These are phyloP conservation scores for Machaerirhynchus nigripectus DNA, from an alignment of 2,113 vertebrate genomes.

Conservation along the genomic window DNA sequence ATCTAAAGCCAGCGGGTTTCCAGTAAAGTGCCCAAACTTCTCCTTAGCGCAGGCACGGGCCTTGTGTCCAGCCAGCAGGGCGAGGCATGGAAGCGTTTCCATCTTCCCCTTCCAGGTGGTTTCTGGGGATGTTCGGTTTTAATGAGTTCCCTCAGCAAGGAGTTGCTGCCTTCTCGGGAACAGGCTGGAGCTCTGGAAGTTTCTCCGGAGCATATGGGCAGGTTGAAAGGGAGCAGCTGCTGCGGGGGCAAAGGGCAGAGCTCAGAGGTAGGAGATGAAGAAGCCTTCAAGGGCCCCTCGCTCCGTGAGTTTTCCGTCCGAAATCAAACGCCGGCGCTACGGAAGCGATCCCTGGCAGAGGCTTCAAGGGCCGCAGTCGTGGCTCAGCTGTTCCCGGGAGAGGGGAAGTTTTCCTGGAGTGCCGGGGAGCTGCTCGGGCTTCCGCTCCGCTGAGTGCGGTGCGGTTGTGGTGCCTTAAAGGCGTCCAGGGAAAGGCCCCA, in stretches of 20 bases:
- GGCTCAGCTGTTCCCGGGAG: neutral
- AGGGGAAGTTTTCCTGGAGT: neutral
- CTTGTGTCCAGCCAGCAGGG: neutral
- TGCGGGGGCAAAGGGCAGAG: neutral
- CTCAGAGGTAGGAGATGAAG: neutral
- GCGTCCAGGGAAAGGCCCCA: neutral
- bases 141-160: neutral
- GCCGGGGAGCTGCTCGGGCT: neutral
- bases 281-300: neutral
- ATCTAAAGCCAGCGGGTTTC: neutral
- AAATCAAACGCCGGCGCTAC: neutral
- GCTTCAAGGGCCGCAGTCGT: neutral
- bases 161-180: neutral
- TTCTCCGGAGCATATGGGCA: neutral
- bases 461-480: rapidly evolving
- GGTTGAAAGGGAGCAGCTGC: neutral
- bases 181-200: neutral
- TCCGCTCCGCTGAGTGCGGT: neutral
- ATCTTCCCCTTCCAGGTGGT: neutral
- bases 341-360: neutral
- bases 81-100: rapidly evolving
- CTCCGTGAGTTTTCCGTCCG: neutral
- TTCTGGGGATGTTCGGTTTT: neutral
- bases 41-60: neutral
- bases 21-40: rapidly evolving